Evolutionary conservation across 2,113 vertebrate genomes (phyloP).

Genomic region (Colinus virginianus): DNA sequence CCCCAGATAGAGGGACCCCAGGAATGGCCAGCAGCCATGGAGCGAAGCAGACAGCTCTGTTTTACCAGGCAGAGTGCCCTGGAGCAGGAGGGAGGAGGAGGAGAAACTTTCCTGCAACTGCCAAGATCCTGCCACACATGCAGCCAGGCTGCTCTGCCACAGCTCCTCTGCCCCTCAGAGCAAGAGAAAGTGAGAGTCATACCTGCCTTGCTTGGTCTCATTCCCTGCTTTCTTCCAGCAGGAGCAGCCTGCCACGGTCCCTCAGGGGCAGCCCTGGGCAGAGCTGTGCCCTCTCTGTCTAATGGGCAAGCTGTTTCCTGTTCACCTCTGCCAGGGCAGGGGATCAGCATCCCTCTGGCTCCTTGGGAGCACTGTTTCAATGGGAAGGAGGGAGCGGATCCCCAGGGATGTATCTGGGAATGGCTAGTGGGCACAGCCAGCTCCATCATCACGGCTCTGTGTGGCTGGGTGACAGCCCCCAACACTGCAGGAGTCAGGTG

Average conservation of each 20-base stretch:
- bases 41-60: not conserved
- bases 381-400: not conserved
- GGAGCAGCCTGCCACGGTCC: conserved; percentile 20
- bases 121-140: conserved; percentile 29
- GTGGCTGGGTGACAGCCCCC: not conserved
- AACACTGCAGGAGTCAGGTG: no score
- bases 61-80: conserved; percentile 64
- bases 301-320: not conserved
- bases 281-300: conserved; percentile 57
- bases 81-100: conserved; percentile 43
- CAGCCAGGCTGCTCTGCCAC: not conserved
- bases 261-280: conserved; percentile 22
- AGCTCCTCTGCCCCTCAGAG: not conserved
- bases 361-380: no score
- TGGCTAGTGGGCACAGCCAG: no score
- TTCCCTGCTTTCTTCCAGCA: conserved; percentile 18
- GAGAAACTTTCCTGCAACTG: conserved; percentile 35
- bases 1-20: not conserved
- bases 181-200: not conserved
- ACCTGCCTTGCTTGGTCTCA: not conserved
- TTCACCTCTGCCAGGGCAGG: not conserved
- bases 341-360: not conserved
- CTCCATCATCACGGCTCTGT: not conserved
- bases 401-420: not conserved
- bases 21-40: not conserved